Percentiles rank a stretch among this genome's conserved stretches.
These are phyloP conservation scores for Crioceris asparagi DNA, from an alignment of 2,888 invertebrate species.

Conservation along the genomic window DNA sequence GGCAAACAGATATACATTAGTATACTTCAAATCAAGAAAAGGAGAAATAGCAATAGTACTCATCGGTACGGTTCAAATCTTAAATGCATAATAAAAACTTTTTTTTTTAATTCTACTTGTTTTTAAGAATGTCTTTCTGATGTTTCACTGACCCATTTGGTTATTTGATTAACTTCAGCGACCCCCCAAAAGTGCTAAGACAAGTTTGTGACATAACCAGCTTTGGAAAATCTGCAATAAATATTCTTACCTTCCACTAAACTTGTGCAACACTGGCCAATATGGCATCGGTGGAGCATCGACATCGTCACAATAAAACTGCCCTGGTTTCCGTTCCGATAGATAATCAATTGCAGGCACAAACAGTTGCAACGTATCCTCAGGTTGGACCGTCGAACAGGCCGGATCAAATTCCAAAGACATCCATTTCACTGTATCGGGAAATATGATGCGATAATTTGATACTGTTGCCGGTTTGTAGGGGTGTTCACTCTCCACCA, in stretches of 20 bases:
- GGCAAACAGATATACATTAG: too few relatives aligned
- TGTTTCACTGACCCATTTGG: too few relatives aligned
- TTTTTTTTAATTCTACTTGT: too few relatives aligned
- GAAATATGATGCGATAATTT: slow-evolving; percentile 82
- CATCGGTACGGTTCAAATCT: too few relatives aligned
- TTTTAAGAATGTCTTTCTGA: too few relatives aligned
- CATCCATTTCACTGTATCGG: slow-evolving; percentile 80
- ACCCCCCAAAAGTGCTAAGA: too few relatives aligned
- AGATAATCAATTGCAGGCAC: slow-evolving; percentile 42
- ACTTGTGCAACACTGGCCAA: slow-evolving; percentile 56
- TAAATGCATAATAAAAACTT: too few relatives aligned
- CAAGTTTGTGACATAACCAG: too few relatives aligned
- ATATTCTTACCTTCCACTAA: slow-evolving; percentile 48
- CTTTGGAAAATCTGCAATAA: too few relatives aligned
- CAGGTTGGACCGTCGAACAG: slow-evolving; percentile 86
- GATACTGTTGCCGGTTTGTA: slow-evolving; percentile 82
- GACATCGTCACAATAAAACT: slow-evolving; percentile 26
- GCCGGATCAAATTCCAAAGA: slow-evolving; percentile 87
- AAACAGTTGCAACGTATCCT: slow-evolving; percentile 73
- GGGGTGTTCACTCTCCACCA: slow-evolving; percentile 94
- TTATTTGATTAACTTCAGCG: too few relatives aligned
- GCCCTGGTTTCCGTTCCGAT: slow-evolving; percentile 18
- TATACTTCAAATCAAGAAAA: too few relatives aligned
- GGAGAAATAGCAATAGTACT: too few relatives aligned
- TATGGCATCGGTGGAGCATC: slow-evolving; percentile 38